Evolutionary conservation across 1,140 invertebrate species (phyloP).

Genomic region (Pomacea maculata): DNA sequence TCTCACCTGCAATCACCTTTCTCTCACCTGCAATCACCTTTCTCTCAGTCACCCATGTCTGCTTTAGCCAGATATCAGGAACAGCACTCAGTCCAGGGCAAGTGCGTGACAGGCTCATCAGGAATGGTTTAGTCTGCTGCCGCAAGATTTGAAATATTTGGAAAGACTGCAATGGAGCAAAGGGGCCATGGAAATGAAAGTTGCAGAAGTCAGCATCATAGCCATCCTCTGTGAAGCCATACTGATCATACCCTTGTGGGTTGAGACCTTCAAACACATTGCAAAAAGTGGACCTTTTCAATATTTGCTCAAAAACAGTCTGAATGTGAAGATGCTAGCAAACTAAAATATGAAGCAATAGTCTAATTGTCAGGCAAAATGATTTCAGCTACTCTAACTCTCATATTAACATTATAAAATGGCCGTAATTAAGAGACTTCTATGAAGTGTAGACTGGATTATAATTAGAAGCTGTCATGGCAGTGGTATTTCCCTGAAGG

Average conservation of each 20-base stretch:
- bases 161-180: conserved; percentile 35
- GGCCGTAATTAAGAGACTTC: too few relatives aligned
- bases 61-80: conserved; percentile 40
- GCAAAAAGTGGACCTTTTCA: not conserved
- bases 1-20: not conserved
- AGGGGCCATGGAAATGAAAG: conserved; percentile 50
- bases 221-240: conserved; percentile 45
- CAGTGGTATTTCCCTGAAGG: too few relatives aligned
- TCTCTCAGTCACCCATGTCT: conserved; percentile 43
- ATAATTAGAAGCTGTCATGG: too few relatives aligned
- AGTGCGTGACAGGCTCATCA: conserved; percentile 42
- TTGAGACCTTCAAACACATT: conserved; percentile 31
- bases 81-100: conserved; percentile 43
- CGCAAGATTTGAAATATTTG: conserved; percentile 43
- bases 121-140: conserved; percentile 41
- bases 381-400: too few relatives aligned
- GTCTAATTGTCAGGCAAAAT: too few relatives aligned
- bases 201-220: conserved; percentile 49
- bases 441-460: too few relatives aligned
- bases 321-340: too few relatives aligned
- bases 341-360: too few relatives aligned
- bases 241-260: conserved; percentile 44
- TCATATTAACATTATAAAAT: too few relatives aligned
- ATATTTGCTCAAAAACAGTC: not conserved
- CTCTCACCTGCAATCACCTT: conserved; percentile 19